Conservation (phyloP, 2,113 vertebrate species). For the Progne subis region DNA sequence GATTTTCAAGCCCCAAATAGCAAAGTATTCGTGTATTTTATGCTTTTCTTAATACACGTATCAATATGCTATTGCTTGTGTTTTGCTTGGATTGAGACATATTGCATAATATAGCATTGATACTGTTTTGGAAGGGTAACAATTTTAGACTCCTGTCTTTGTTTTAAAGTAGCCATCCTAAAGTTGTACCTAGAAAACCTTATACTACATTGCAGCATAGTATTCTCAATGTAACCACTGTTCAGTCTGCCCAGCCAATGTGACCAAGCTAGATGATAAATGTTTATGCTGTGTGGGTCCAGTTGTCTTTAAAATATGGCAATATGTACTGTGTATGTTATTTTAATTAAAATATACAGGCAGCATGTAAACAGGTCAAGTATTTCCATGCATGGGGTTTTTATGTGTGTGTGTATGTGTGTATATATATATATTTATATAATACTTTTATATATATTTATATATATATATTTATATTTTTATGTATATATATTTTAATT, state of each 20-base stretch:
- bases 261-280: neutral
- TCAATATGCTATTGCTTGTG: neutral
- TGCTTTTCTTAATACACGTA: neutral
- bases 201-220: neutral
- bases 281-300: neutral
- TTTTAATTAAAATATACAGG: neutral
- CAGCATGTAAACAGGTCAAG: neutral
- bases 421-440: neutral
- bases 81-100: neutral
- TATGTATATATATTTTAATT: neutral
- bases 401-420: too few species aligned
- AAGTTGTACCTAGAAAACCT: neutral
- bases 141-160: neutral
- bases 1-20: neutral
- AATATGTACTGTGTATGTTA: neutral
- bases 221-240: neutral
- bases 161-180: neutral
- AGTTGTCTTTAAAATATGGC: neutral
- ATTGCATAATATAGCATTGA: neutral
- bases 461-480: neutral
- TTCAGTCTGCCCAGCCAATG: neutral
- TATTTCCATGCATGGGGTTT: neutral
- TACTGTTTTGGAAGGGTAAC: neutral
- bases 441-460: neutral
- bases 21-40: neutral